Evolutionary conservation across 2,888 invertebrate species (phyloP).

Genomic region (Campoletis raptor): DNA sequence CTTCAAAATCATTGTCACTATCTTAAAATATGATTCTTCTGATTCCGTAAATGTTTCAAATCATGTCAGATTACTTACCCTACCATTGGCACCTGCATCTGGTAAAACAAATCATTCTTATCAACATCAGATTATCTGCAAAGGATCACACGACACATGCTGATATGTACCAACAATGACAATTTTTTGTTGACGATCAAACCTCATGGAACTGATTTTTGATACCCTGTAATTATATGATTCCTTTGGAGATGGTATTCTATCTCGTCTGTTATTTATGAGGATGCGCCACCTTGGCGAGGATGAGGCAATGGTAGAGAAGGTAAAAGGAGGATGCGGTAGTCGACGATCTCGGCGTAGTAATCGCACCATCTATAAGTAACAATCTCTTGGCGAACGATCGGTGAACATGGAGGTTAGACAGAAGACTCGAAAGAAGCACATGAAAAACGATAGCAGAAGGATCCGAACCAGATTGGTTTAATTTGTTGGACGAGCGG

Average conservation of each 20-base stretch:
- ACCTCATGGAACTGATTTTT: no score
- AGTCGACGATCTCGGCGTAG: slow-evolving; percentile 29
- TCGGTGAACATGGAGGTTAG: slow-evolving; percentile 23
- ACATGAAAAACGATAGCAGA: slow-evolving; percentile 47
- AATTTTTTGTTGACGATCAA: no score
- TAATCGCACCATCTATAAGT: slow-evolving; percentile 24
- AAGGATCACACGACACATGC: no score
- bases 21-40: background rate
- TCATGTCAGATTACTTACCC: background rate
- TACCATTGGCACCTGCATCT: background rate
- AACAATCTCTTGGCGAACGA: slow-evolving; percentile 18
- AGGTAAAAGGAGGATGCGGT: background rate
- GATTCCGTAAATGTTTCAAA: background rate
- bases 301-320: background rate
- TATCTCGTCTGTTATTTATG: background rate
- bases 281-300: background rate
- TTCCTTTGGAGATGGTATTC: background rate
- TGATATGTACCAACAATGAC: no score
- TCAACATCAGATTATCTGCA: no score
- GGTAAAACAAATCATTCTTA: background rate
- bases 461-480: slow-evolving; percentile 79
- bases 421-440: slow-evolving; percentile 12
- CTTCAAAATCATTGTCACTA: slow-evolving; percentile 1
- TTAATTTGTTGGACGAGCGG: slow-evolving; percentile 82
- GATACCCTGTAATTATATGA: background rate